Evolutionary conservation across 2,797 vertebrate genomes (phyloP), one percentile per base, ranked within the genome.

Genomic region (Poecilia wingei): DNA sequence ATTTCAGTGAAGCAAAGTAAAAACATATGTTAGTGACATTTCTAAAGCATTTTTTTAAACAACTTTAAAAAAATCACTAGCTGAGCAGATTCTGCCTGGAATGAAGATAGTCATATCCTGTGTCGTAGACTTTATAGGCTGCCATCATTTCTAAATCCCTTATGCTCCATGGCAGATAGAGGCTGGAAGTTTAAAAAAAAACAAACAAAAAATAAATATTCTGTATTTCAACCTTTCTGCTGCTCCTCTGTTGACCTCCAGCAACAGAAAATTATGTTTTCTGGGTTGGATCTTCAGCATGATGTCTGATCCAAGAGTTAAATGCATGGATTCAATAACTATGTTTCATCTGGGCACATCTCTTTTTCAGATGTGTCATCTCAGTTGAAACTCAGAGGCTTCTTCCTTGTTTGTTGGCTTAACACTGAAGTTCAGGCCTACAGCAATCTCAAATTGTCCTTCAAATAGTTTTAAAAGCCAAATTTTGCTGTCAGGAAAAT

Each of bases 381-480:
- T 20, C 61, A 20, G 61, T 36, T 64, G 55, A 57, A 57, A 57
- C n/a, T 6, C 12, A 14, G 10, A 57, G 10, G 12, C 3, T 57
- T 59, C 55, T 36, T 3, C 5, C 6, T 49, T 72, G 12, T 18
- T 33, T 51, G 36, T 73, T 73, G 18, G 4, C 31, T 72, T 14
- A 33, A 33, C 31, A 25, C 46, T 41, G 33, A 39, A 51, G 28
- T 39, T 22, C 33, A 39, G 64, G 20, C 36, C 18, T 66, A 39
- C 64, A 41, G 4, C 36, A 39, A 8, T 20, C 61, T 66, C 6
- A 7, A 4, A 9, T 41, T 68, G 33, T 13, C 31, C 20, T 51
- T 70, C 8, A 51, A 6, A 25, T 73, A 31, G 10, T 28, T 69
- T 75, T 51, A 74, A 43, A 72, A 80, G 36, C 28, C 78, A 31